Evolutionary conservation across 2,797 vertebrate genomes (phyloP), one percentile per base, ranked within the genome.

Genomic region (Enteromius argenteus): DNA sequence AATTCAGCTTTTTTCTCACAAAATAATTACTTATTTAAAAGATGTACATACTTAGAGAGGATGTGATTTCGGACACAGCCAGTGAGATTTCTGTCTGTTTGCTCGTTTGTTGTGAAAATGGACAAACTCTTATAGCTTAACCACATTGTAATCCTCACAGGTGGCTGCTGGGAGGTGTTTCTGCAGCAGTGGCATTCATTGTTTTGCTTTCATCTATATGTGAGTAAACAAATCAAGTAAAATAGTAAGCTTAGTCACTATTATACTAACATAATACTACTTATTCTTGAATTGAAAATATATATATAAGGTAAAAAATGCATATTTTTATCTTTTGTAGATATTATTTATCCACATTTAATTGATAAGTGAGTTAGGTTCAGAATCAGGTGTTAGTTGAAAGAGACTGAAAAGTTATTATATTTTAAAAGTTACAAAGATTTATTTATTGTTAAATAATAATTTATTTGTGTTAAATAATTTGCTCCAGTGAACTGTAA

Each of bases 91-190:
- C 5, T 53, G 32, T 72, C 49, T 39, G n/a, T 84, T 19, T 51
- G 37, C 21, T 86, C 8, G 19, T 66, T 46, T 14, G 15, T 49
- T 27, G 11, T 79, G 11, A 21, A 71, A 80, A 77, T 27, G 5
- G 39, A 10, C 39, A 42, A 42, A 42, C 39, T 42, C 9, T 42
- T 42, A 2, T 42, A 42, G 39, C 39, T 42, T 42, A 42, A 42
- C 10, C 9, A 42, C 39, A 42, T 1, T 42, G 39, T 42, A 74
- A 86, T 73, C 67, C 46, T 76, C 19, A 79, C 91, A 96, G 95
- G 86, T 91, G 89, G 80, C 13, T 93, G 67, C 44, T 89, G 89
- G 92, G 90, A 88, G 91, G 92, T 64, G n/a, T 87, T 0, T 30
- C 83, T 5, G 85, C 90, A 0, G 75, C 90, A 0, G 39, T 90